These are phyloP conservation scores for Metopia argyrocephala DNA, from an alignment of 2,888 invertebrate species.

Conservation along the genomic window DNA sequence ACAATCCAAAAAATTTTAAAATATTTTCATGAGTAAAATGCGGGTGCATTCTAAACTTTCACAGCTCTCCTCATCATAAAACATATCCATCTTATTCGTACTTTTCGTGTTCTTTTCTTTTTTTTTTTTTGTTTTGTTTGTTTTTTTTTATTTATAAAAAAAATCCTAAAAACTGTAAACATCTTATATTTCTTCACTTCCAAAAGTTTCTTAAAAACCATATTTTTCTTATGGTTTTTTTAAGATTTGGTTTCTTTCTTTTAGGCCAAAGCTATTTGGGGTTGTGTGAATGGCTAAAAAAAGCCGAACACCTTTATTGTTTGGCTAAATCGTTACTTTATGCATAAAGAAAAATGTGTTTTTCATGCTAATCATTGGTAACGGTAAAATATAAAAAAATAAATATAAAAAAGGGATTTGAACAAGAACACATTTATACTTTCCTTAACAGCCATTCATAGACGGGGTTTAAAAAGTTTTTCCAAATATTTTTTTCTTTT, in stretches of 20 bases:
- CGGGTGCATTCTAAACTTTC: not conserved
- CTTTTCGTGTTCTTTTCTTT: too few relatives aligned
- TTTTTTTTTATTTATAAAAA: too few relatives aligned
- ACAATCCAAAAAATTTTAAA: too few relatives aligned
- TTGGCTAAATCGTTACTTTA: slow-evolving; percentile 40
- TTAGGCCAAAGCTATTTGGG: not conserved
- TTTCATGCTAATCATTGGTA: slow-evolving; percentile 66
- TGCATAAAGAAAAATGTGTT: slow-evolving; percentile 67
- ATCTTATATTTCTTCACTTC: not conserved
- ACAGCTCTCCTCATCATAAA: not conserved
- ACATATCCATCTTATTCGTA: too few relatives aligned
- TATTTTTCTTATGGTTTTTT: slow-evolving; percentile 52
- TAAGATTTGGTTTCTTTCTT: not conserved
- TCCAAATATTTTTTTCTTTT: not conserved
- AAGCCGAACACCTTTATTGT: slow-evolving; percentile 26
- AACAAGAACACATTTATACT: not conserved
- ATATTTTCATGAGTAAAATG: not conserved
- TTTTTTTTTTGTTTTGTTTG: too few relatives aligned
- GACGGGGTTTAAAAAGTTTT: slow-evolving; percentile 33
- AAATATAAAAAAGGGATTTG: slow-evolving; percentile 38
- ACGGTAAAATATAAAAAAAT: slow-evolving; percentile 9
- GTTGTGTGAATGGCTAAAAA: not conserved
- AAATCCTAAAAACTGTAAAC: not conserved
- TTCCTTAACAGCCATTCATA: slow-evolving; percentile 23
- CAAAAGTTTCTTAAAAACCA: slow-evolving; percentile 49